Percentiles rank a stretch among this genome's conserved stretches.
These are phyloP conservation scores for Microdon myrmicae DNA, from an alignment of 2,888 invertebrate genomes.

Conservation along the genomic window DNA sequence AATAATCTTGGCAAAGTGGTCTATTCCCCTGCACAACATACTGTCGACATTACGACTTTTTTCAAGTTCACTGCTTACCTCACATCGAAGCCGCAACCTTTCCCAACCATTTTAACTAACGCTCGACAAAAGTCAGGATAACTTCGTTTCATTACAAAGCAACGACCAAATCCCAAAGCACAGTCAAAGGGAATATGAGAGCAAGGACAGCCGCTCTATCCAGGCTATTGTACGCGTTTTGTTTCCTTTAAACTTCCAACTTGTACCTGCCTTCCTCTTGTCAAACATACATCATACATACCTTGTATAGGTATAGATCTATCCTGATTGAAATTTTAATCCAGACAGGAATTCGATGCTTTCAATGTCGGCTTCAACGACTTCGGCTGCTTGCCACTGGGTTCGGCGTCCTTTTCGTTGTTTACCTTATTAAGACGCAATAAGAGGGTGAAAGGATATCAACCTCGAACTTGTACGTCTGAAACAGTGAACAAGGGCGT, in stretches of 20 bases:
- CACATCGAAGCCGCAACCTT: constrained; percentile 46
- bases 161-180: constrained; percentile 1
- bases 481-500: not conserved
- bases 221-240: constrained; percentile 15
- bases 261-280: no score
- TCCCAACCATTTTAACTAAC: constrained; percentile 34
- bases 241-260: constrained; percentile 24
- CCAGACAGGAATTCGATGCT: constrained; percentile 25
- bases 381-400: constrained; percentile 1
- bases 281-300: constrained; percentile 1
- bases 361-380: not conserved
- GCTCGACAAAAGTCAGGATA: constrained; percentile 17
- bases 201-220: not conserved
- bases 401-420: constrained; percentile 18
- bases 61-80: no score
- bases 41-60: no score
- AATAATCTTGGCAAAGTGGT: no score
- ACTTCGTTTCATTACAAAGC: constrained; percentile 34
- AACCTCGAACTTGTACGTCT: not conserved
- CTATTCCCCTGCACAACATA: constrained; percentile 6
- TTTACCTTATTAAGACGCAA: constrained; percentile 45
- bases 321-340: constrained; percentile 44
- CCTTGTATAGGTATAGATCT: not conserved
- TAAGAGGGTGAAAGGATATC: constrained; percentile 36
- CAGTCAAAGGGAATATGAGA: not conserved